Evolutionary conservation across 2,113 vertebrate species (phyloP).

Genomic region (Cyanocitta stelleri): DNA sequence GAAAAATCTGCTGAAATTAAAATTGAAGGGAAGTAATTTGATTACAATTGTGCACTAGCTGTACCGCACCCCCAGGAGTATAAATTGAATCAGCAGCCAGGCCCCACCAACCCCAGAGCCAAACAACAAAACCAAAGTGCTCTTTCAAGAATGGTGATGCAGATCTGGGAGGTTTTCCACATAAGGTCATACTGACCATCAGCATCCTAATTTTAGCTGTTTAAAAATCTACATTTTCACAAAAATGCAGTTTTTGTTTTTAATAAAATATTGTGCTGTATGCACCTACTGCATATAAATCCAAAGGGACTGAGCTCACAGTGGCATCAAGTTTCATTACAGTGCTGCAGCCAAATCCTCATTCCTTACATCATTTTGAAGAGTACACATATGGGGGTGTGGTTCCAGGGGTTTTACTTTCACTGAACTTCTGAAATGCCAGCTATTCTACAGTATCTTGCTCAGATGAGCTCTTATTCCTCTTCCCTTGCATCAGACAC

Average conservation of each 20-base stretch:
- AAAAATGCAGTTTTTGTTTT: not conserved
- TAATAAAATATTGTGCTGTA: not conserved
- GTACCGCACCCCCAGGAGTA: not conserved
- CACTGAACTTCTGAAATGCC: not conserved
- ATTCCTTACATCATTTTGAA: not conserved
- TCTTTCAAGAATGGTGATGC: not conserved
- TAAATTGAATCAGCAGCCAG: not conserved
- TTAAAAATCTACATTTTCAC: not conserved
- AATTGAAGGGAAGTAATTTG: not conserved
- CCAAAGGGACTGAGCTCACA: not conserved
- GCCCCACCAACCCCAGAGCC: not conserved
- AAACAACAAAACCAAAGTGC: not conserved
- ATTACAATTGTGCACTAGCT: not conserved
- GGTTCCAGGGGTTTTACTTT: not conserved
- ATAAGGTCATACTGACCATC: not conserved
- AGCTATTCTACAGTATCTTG: not conserved
- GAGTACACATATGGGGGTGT: not conserved
- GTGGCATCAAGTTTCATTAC: not conserved
- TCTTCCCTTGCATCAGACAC: not conserved
- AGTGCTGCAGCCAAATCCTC: not conserved
- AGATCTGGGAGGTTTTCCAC: not conserved
- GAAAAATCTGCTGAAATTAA: not conserved
- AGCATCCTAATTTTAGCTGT: not conserved
- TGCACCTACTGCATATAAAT: not conserved
- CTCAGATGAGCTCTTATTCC: not conserved